These are phyloP conservation scores for Carabus problematicus DNA, from an alignment of 2,888 invertebrate species.

Conservation along the genomic window DNA sequence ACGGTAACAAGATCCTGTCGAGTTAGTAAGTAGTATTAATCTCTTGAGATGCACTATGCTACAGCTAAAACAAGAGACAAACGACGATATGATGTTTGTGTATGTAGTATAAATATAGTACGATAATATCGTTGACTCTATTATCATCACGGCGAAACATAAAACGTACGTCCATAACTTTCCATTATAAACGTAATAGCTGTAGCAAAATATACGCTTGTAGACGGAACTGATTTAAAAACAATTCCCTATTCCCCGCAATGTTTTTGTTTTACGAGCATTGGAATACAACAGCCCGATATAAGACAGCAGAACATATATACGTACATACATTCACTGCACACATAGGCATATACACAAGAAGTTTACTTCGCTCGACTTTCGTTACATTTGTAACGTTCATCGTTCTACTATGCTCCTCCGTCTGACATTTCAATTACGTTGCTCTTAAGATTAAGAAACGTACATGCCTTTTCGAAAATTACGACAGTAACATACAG, in stretches of 20 bases:
- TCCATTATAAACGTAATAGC: constrained; percentile 18
- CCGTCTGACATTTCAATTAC: constrained; percentile 38
- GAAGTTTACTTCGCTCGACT: constrained; percentile 3
- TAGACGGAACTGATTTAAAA: constrained; percentile 28
- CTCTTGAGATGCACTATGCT: constrained; percentile 13
- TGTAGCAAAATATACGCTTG: constrained; percentile 13
- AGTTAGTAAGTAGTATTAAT: background rate
- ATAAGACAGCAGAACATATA: background rate
- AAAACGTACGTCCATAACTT: constrained; percentile 27
- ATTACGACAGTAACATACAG: constrained; percentile 36
- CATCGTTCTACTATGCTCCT: constrained; percentile 7
- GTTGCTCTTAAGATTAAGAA: constrained; percentile 30
- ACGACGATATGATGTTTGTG: too few relatives aligned
- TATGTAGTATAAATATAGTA: background rate
- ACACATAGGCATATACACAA: background rate
- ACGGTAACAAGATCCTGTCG: too few relatives aligned
- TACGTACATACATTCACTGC: too few relatives aligned
- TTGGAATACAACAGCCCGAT: constrained; percentile 9
- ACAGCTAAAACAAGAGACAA: background rate
- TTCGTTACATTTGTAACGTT: constrained; percentile 27
- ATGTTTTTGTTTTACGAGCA: constrained; percentile 28
- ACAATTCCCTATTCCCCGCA: constrained; percentile 29
- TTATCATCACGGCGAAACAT: constrained; percentile 20
- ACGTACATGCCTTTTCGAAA: constrained; percentile 28
- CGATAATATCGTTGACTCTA: constrained; percentile 18